A percentile compares a stretch with the other conserved stretches of the same genome.
Evolutionary conservation across 53 echinoderm and acorn worm genomes (phyloP).

Genomic region (Echinometra lucunter): DNA sequence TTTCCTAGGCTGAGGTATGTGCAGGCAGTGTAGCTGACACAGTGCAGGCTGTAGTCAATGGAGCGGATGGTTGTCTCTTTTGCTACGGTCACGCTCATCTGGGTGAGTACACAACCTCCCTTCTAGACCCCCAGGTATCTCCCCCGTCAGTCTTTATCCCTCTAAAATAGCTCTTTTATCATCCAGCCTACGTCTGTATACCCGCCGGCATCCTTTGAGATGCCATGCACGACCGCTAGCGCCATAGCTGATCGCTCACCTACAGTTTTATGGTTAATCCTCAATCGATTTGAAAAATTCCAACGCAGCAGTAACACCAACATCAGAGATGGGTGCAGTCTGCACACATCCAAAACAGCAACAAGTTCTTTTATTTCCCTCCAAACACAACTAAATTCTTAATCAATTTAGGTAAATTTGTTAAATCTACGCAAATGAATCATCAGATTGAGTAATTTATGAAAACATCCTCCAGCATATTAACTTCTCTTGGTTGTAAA

Average conservation of each 20-base stretch:
- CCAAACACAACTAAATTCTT: not conserved
- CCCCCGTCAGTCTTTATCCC: constrained; percentile 32
- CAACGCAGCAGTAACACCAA: not conserved
- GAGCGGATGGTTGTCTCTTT: constrained; percentile 98
- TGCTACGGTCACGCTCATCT: constrained; percentile 95
- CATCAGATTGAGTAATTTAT: constrained; percentile 31
- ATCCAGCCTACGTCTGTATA: constrained; percentile 4
- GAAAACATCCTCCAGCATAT: not conserved
- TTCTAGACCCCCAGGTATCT: constrained; percentile 28
- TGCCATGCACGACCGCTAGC: constrained; percentile 19
- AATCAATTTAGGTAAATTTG: constrained; percentile 4
- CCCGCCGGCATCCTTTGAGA: constrained; percentile 63
- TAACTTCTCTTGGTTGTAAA: not conserved
- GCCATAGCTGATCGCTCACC: constrained; percentile 65
- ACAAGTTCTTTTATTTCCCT: not conserved
- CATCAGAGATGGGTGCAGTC: not conserved
- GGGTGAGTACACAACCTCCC: constrained; percentile 76
- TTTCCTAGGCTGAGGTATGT: constrained; percentile 88
- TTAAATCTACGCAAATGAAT: constrained; percentile 30
- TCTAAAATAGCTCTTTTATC: constrained; percentile 21
- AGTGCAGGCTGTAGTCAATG: constrained; percentile 95
- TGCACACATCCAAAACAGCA: not conserved
- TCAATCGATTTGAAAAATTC: constrained; percentile 46
- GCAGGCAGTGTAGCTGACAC: constrained; percentile 96
- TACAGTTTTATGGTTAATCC: constrained; percentile 49